Conservation (phyloP, 2,888 invertebrate genomes). For the Plagodis pulveraria region DNA sequence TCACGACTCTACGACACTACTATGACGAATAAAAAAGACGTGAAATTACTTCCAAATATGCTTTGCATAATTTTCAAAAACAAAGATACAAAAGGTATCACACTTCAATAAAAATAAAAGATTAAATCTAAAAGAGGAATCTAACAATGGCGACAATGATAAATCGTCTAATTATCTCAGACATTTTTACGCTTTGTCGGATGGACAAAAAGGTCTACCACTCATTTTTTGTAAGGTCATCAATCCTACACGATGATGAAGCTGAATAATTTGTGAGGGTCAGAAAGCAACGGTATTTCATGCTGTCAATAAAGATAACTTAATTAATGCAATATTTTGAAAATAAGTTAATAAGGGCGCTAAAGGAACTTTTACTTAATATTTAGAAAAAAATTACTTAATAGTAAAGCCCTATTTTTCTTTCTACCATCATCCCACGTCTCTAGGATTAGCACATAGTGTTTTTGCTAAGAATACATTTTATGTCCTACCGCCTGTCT, state of each 20-base stretch:
- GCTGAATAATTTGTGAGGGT: constrained; percentile 14
- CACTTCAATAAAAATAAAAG: constrained; percentile 26
- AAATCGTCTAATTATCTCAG: constrained; percentile 54
- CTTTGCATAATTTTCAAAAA: constrained; percentile 1
- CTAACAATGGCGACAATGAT: constrained; percentile 50
- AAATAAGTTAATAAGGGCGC: too few species aligned
- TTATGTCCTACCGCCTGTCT: too few species aligned
- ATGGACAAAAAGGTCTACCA: constrained; percentile 32
- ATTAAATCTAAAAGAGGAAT: constrained; percentile 41
- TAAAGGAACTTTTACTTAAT: too few species aligned
- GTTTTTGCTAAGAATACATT: too few species aligned
- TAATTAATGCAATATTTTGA: too few species aligned
- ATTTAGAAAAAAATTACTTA: too few species aligned
- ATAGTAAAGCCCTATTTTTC: too few species aligned
- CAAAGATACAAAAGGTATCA: constrained; percentile 15
- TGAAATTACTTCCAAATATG: not conserved
- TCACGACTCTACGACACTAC: constrained; percentile 9
- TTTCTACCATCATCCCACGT: too few species aligned
- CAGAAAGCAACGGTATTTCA: not conserved
- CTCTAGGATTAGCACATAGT: too few species aligned
- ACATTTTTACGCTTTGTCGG: constrained; percentile 50
- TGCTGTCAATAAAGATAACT: too few species aligned
- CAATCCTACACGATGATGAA: constrained; percentile 29
- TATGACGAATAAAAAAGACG: not conserved
- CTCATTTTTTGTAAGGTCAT: constrained; percentile 37